phyloP scores from a whole-genome alignment of 2,888 invertebrate genomes.

The Acrocyrtus sp. region DNA sequence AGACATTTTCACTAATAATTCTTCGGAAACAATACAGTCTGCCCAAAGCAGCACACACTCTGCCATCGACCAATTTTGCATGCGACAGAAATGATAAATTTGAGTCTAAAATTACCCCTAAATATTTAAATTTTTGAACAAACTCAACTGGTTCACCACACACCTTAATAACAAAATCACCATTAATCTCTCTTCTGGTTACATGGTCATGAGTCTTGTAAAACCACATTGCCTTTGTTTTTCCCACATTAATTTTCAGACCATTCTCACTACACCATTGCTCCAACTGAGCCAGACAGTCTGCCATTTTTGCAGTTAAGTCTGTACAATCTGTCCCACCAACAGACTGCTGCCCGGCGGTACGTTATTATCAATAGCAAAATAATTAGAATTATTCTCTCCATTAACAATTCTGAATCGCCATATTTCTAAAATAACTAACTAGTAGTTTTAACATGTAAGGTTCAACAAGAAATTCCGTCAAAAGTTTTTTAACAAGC shows the following conservation, averaged over 20 bases:
- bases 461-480: constrained; percentile 1
- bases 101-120: not conserved
- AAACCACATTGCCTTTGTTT: not conserved
- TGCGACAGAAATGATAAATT: not conserved
- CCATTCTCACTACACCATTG: not conserved
- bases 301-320: too few species aligned
- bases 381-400: not conserved
- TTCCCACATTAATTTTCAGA: not conserved
- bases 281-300: too few species aligned
- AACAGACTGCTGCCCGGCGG: not conserved
- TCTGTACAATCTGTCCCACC: too few species aligned
- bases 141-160: not conserved
- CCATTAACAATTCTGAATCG: not conserved
- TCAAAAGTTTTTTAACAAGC: not conserved
- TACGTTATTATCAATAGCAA: not conserved
- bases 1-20: not conserved
- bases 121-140: constrained; percentile 2
- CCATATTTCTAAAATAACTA: constrained; percentile 9
- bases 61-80: not conserved
- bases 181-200: not conserved
- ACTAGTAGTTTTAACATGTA: constrained; percentile 8
- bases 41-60: not conserved
- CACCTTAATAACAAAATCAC: not conserved
- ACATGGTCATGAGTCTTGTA: not conserved
- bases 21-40: not conserved